phyloP scores from a whole-genome alignment of 2,888 invertebrate genomes.

The Volucella zonaria region DNA sequence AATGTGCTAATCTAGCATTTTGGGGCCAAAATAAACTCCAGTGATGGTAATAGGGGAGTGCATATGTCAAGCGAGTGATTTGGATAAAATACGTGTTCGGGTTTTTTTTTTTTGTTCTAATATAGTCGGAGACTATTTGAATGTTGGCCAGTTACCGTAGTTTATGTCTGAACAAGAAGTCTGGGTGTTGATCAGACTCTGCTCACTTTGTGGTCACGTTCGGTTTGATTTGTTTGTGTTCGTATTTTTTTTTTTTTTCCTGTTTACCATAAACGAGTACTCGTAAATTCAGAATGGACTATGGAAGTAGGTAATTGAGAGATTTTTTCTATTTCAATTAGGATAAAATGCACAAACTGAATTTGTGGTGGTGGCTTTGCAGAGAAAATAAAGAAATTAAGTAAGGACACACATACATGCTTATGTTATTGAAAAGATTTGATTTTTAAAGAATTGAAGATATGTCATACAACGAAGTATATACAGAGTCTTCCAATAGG shows the following conservation, averaged over 20 bases:
- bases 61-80: constrained; percentile 67
- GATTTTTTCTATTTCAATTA: constrained; percentile 38
- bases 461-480: no score
- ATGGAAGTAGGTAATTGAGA: background rate
- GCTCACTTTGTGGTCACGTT: constrained; percentile 56
- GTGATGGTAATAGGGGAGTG: constrained; percentile 25
- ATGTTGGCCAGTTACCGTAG: constrained; percentile 25
- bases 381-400: no score
- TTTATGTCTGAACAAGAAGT: background rate
- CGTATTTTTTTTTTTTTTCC: background rate
- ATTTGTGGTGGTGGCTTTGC: no score
- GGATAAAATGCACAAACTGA: background rate
- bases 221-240: constrained; percentile 15
- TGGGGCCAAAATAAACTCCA: constrained; percentile 43
- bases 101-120: constrained; percentile 23
- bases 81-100: constrained; percentile 15
- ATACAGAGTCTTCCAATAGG: no score
- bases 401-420: no score
- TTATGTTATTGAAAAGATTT: no score
- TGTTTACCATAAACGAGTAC: background rate
- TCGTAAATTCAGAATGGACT: constrained; percentile 12
- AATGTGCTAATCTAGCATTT: constrained; percentile 70
- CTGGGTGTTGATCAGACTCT: constrained; percentile 39
- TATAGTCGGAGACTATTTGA: background rate
- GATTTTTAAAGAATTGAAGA: no score